Base-by-base conservation (phyloP, 1,140 invertebrate genomes). In the Berghia stephanieae region DNA sequence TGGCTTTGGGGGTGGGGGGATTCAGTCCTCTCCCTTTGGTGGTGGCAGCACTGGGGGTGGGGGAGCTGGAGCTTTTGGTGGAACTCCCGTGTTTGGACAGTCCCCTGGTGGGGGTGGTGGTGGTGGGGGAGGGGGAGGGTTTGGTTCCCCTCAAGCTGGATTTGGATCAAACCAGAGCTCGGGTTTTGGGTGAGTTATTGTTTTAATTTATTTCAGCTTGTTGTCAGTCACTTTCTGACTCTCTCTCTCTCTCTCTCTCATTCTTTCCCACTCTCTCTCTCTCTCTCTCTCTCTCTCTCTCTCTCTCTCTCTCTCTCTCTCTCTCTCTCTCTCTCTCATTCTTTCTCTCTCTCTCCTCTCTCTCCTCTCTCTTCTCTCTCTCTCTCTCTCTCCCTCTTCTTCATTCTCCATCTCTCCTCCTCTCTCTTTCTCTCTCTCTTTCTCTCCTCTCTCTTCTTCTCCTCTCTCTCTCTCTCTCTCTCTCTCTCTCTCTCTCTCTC, bases 221-320 rank as follows among this genome's bases (percentile, higher is more conserved):
- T n/a, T n/a, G n/a, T n/a, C n/a, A n/a, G 55, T 21, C 34, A 31
- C 55, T n/a, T n/a, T n/a, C 55, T 60, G 55, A 6, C 55, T 60
- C 55, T 60, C 55, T 60, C 55, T 60, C 55, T 60, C 55, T 60
- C 55, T 60, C 57, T 24, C 10, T 63, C n/a, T n/a, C n/a, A n/a
- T n/a, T n/a, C n/a, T n/a, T n/a, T n/a, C n/a, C n/a, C n/a, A n/a
- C n/a, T n/a, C 24, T 63, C 10, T 63, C 10, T 10, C 57, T 1
- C 24, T 63, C 8, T 63, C 24, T 63, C 24, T 2, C 24, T 60
- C 57, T 24, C 36, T 2, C 36, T 24, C 36, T 34, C 36, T 10
- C n/a, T 34, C 2, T 24, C 36, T 34, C 24, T 63, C 2, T 24
- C 57, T 2, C 24, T 2, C 57, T 24, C 36, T 63, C 57, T 2